Conservation (phyloP, 2,888 invertebrate species). For the Dryobotodes eremita region DNA sequence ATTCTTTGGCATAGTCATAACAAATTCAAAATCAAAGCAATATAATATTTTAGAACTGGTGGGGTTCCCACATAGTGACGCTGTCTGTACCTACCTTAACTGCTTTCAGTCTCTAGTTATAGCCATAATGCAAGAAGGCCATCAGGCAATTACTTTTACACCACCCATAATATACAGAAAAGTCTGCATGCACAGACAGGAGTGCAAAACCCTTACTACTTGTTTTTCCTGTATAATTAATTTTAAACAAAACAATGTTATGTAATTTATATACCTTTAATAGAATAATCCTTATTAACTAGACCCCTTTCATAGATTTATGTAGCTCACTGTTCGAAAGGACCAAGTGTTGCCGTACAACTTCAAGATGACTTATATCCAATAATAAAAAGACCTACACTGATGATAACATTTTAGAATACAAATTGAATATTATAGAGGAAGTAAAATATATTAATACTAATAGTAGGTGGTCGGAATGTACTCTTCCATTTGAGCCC, state of each 20-base stretch:
- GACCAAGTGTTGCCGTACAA: constrained; percentile 29
- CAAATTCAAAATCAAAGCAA: background rate
- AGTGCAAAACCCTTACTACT: background rate
- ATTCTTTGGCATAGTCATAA: background rate
- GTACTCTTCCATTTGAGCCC: background rate
- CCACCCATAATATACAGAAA: background rate
- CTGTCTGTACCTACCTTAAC: background rate
- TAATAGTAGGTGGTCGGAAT: background rate
- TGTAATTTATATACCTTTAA: background rate
- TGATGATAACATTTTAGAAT: constrained; percentile 37
- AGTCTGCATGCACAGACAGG: background rate
- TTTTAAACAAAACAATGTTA: background rate
- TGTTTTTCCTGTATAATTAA: background rate
- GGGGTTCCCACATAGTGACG: background rate
- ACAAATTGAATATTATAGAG: background rate
- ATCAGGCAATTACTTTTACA: background rate
- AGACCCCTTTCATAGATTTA: background rate
- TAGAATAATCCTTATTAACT: background rate
- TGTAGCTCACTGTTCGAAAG: constrained; percentile 28
- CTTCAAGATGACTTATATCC: constrained; percentile 36
- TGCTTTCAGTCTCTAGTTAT: background rate
- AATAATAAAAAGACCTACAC: constrained; percentile 33
- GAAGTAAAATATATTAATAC: background rate
- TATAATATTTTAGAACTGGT: background rate
- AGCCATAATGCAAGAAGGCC: background rate